These are phyloP conservation scores for Druon quercuslanigerum DNA, from an alignment of 1,140 invertebrate genomes.

Conservation along the genomic window DNA sequence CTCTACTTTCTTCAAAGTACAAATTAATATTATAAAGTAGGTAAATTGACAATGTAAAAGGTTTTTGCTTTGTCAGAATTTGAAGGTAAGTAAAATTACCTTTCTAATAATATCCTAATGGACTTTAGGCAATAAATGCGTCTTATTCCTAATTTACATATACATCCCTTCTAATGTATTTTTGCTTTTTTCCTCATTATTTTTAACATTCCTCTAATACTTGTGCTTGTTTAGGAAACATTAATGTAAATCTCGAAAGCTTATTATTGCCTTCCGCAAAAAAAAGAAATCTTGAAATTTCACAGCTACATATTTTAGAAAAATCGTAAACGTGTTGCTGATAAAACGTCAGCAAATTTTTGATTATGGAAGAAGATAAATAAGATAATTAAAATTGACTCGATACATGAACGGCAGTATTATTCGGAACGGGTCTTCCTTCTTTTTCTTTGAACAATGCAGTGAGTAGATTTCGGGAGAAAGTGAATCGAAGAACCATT, in stretches of 20 bases:
- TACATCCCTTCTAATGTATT: constrained; percentile 9
- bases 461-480: background rate
- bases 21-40: constrained; percentile 20
- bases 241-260: background rate
- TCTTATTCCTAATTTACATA: constrained; percentile 21
- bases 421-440: constrained; percentile 22
- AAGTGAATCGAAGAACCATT: constrained; percentile 5
- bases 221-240: constrained; percentile 15
- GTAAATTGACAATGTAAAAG: background rate
- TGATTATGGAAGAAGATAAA: background rate
- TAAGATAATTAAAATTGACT: constrained; percentile 1
- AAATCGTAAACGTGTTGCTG: background rate
- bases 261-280: background rate
- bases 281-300: background rate
- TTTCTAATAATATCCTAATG: constrained; percentile 12
- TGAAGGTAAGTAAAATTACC: background rate
- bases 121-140: constrained; percentile 18
- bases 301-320: background rate
- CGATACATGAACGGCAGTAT: constrained; percentile 18
- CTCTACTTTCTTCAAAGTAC: constrained; percentile 13
- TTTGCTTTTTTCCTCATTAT: background rate
- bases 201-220: constrained; percentile 18
- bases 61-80: constrained; percentile 22
- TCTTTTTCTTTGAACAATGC: constrained; percentile 17
- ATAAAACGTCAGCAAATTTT: background rate